Evolutionary conservation across 2,888 invertebrate species (phyloP), one percentile per base, ranked within the genome.

Genomic region (Tipula helvola): DNA sequence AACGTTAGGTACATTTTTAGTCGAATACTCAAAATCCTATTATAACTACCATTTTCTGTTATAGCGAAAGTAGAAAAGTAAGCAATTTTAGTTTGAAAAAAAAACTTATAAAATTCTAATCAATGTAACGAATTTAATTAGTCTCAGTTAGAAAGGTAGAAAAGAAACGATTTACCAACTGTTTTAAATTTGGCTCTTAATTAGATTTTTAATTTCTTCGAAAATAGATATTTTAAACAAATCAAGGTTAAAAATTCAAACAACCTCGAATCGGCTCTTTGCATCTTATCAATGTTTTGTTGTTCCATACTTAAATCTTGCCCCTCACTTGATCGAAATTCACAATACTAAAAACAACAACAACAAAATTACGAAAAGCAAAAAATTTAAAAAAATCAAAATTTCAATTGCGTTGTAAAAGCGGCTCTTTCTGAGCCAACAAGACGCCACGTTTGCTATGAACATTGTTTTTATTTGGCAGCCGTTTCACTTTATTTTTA

Each of bases 401-500:
- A 57, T 16, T 18, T 16, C 52, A 16, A 1, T 36, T 36, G 5
- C 13, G 2, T 36, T 84, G 84, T 84, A 84, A 84, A 41, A 84
- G 3, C n/a, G 84, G 84, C 84, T n/a, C 28, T 84, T 39, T 39
- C 39, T 39, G 84, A 84, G 84, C 84, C 84, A 84, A 84, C 84
- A 84, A 84, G 84, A 84, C 84, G 84, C 84, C 84, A 84, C 84
- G 84, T 84, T 84, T 84, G 84, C 84, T 36, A 16, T 84, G 41
- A 84, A 36, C 16, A 16, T 84, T 16, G 13, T 16, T 84, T 1
- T 41, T 5, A 39, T 16, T 16, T 13, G 39, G 39, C 39, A 84
- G 10, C 39, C 41, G 8, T 16, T 84, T 41, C 84, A 84, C 16
- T 84, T 36, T 39, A 39, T 84, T 39, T 41, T 84, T 39, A 7